Evolutionary conservation across 2,888 invertebrate genomes (phyloP).

Genomic region (Apantesis nais): DNA sequence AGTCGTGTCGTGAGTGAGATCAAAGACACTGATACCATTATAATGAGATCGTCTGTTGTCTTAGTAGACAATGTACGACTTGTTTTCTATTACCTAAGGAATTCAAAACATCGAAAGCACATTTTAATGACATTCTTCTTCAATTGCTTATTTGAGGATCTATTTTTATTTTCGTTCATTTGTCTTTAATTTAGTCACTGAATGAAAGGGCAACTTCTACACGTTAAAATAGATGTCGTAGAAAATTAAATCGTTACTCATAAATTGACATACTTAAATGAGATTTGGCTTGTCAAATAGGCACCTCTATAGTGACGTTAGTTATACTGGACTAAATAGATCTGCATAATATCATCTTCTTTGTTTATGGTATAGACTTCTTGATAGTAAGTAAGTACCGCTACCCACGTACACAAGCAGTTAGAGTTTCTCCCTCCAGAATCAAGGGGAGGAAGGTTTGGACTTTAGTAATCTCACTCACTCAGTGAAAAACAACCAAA

Average conservation of each 20-base stretch:
- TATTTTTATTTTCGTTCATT: neutral
- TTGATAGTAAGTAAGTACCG: no score
- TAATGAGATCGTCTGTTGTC: conserved; percentile 43
- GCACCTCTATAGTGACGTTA: neutral
- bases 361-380: no score
- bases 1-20: conserved; percentile 38
- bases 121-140: conserved; percentile 15
- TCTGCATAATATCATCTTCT: neutral
- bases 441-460: no score
- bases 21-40: conserved; percentile 42
- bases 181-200: neutral
- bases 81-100: conserved; percentile 34
- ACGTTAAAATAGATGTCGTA: neutral
- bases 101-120: conserved; percentile 16
- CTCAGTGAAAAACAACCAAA: no score
- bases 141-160: neutral
- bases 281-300: neutral
- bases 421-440: no score
- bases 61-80: conserved; percentile 38
- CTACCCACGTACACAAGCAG: no score
- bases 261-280: neutral
- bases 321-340: neutral
- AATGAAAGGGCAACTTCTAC: neutral
- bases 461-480: no score
- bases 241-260: neutral